phyloP scores from a whole-genome alignment of 2,113 vertebrate species.

The Cryptotis parvus region DNA sequence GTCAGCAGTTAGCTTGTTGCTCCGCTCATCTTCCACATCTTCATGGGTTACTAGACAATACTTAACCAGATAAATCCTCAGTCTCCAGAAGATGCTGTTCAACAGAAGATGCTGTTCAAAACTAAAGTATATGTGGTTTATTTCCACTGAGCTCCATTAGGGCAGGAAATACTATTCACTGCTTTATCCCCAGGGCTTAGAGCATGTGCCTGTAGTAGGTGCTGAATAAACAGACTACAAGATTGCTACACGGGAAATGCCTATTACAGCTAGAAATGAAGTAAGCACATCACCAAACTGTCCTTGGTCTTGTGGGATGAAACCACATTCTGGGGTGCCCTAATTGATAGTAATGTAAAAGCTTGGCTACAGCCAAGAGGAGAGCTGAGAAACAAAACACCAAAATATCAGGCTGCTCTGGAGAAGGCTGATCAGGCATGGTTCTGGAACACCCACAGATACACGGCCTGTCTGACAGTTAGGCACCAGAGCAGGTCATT shows the following conservation, averaged over 20 bases:
- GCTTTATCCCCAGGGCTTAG: not conserved
- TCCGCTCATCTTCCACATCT: not conserved
- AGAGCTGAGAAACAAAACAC: not conserved
- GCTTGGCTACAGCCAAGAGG: not conserved
- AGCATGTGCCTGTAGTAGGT: not conserved
- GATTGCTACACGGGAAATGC: not conserved
- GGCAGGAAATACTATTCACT: not conserved
- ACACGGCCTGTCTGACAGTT: not conserved
- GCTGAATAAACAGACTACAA: not conserved
- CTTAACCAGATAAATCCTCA: not conserved
- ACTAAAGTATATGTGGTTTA: not conserved
- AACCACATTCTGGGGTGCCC: conserved; percentile 2
- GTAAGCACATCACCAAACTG: not conserved
- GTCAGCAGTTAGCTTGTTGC: not conserved
- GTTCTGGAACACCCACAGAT: not conserved
- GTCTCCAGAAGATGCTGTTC: too few species aligned
- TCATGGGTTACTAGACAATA: not conserved
- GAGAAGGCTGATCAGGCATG: not conserved
- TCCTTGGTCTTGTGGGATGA: not conserved
- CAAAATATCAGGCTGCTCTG: not conserved
- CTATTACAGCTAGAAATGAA: not conserved
- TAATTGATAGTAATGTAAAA: not conserved
- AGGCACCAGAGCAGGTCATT: not conserved
- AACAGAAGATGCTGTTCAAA: not conserved
- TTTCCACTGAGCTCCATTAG: not conserved